Percentiles rank a stretch among this genome's conserved stretches.
phyloP scores from a whole-genome alignment of 2,888 invertebrate genomes.

The Drosophila cognata region DNA sequence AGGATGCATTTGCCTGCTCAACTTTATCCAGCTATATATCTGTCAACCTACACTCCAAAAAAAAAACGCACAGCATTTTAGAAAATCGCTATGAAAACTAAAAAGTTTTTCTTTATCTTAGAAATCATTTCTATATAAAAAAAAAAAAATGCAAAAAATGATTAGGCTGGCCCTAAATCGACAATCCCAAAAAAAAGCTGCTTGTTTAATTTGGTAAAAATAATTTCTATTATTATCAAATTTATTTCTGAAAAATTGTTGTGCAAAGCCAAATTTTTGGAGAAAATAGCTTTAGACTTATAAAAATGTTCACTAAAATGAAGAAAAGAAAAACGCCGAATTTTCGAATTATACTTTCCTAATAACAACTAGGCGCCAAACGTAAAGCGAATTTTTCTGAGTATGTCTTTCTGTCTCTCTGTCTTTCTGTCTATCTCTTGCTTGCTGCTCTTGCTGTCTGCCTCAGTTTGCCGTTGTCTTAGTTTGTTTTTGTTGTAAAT shows the following conservation, averaged over 20 bases:
- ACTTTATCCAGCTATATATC: neutral
- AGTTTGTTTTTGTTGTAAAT: slow-evolving; percentile 12
- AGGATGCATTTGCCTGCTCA: slow-evolving; percentile 4
- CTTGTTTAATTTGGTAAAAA: neutral
- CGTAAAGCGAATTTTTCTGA: neutral
- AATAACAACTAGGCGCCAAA: neutral
- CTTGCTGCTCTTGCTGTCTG: neutral
- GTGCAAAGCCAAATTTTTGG: too few relatives aligned
- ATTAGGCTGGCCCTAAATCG: neutral
- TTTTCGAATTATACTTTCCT: neutral
- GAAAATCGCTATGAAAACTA: neutral
- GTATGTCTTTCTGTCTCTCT: neutral
- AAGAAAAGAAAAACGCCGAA: neutral
- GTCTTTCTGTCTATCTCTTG: slow-evolving; percentile 5
- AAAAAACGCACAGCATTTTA: neutral
- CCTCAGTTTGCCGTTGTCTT: slow-evolving; percentile 11
- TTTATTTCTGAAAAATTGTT: neutral
- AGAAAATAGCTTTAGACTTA: too few relatives aligned
- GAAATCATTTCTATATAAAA: neutral
- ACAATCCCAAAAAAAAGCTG: neutral
- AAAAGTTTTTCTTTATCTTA: neutral
- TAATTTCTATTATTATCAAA: neutral
- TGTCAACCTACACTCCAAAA: neutral
- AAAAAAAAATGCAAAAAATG: neutral
- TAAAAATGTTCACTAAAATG: neutral